A percentile compares a stretch with the other conserved stretches of the same genome.
Conservation (phyloP, 1,140 invertebrate genomes). For the Colletes gigas region DNA sequence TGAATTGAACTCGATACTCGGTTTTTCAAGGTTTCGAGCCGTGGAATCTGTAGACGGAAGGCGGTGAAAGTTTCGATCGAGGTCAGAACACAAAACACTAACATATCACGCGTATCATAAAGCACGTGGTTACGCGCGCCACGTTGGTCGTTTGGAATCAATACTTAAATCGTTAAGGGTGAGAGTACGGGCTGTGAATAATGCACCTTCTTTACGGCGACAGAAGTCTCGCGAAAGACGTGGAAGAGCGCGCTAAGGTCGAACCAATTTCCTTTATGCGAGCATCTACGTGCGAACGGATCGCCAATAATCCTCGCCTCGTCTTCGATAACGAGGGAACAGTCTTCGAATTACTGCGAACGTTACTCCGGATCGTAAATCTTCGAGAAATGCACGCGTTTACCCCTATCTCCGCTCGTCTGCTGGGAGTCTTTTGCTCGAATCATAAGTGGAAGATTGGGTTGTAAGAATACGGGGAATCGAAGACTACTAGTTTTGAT, state of each 20-base stretch:
- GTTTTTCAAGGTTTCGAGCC: too few relatives aligned
- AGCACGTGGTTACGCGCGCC: background rate
- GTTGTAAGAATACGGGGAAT: too few relatives aligned
- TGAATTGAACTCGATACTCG: too few relatives aligned
- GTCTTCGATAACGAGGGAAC: too few relatives aligned
- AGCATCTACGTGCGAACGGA: background rate
- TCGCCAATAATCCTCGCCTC: too few relatives aligned
- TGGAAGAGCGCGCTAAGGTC: background rate
- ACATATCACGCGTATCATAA: constrained; percentile 58
- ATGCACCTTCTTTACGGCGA: constrained; percentile 41
- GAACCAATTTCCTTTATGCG: constrained; percentile 23
- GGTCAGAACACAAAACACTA: constrained; percentile 5
- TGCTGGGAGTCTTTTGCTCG: too few relatives aligned
- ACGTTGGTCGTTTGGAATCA: constrained; percentile 33
- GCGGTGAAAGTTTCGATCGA: background rate
- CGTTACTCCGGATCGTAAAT: too few relatives aligned
- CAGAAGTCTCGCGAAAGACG: background rate
- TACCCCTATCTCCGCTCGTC: too few relatives aligned
- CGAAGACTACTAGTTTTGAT: too few relatives aligned
- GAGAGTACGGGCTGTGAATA: constrained; percentile 64
- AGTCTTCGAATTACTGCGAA: constrained; percentile 8
- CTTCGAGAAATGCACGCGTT: too few relatives aligned
- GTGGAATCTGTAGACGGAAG: background rate
- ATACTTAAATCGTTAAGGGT: constrained; percentile 57
- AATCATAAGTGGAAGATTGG: too few relatives aligned